These are phyloP conservation scores for Stegana nigrithorax DNA, from an alignment of 2,888 invertebrate species.

Conservation along the genomic window DNA sequence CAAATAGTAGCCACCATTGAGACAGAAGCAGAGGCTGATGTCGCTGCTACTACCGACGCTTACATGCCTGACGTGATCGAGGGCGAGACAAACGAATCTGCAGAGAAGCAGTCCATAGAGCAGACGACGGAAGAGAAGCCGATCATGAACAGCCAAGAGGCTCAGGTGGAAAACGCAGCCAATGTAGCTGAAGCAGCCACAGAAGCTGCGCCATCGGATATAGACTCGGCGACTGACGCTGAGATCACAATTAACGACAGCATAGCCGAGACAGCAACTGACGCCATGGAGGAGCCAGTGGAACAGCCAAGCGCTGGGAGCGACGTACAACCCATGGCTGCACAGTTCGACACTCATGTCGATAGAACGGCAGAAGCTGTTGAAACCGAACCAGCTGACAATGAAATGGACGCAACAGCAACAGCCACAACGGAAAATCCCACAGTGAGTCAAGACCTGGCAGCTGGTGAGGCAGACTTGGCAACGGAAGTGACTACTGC, in stretches of 20 bases:
- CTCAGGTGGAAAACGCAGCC: constrained; percentile 41
- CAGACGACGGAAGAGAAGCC: background rate
- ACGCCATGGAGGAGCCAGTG: background rate
- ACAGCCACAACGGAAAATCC: too few species aligned
- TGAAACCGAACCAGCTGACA: too few species aligned
- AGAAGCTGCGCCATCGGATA: background rate
- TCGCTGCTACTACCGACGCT: too few species aligned
- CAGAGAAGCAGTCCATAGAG: constrained; percentile 1
- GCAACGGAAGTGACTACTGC: too few species aligned
- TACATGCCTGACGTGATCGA: too few species aligned
- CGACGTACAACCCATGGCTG: too few species aligned
- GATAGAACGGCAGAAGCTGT: too few species aligned
- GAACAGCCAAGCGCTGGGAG: too few species aligned
- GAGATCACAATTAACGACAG: background rate
- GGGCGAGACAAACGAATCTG: background rate
- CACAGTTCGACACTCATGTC: too few species aligned
- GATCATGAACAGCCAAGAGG: constrained; percentile 37
- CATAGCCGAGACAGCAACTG: background rate
- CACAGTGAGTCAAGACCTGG: too few species aligned
- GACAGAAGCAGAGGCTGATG: background rate
- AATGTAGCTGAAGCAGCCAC: constrained; percentile 28
- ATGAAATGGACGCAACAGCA: too few species aligned
- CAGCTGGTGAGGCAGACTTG: too few species aligned
- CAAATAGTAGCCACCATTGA: background rate
- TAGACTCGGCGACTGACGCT: background rate